Evolutionary conservation across 2,888 invertebrate genomes (phyloP), one percentile per base, ranked within the genome.

Genomic region (Digitonthophagus gazella): DNA sequence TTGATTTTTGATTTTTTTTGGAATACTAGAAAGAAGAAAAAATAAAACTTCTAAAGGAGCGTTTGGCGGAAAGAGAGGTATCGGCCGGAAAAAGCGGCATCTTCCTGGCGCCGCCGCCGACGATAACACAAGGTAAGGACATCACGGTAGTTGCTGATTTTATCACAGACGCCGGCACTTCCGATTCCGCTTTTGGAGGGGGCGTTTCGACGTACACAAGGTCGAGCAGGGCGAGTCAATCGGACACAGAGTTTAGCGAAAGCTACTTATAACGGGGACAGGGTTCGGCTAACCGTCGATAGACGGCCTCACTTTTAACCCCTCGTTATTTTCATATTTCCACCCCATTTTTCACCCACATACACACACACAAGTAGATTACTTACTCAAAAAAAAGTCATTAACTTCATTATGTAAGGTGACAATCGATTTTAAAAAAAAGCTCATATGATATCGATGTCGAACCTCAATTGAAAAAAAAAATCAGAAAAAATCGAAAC

Each of bases 241-340:
- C 94, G 72, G 93, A 94, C 84, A 89, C 93, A 80, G 94, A 95
- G 83, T 93, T 93, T 83, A 94, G 93, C 74, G 94, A 94, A 82
- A 93, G 94, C 80, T 95, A 94, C 84, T 87, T 94, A 79, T 94
- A 86, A 83, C 15, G 18, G 11, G 18, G 5, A 61, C n/a, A 4
- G 6, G 61, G 57, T 57, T 5, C 15, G 57, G 14, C 57, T 6
- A 5, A 15, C 57, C 6, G 57, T 15, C 15, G 15, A 15, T 1
- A 4, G 57, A 15, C 57, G 57, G 2, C 57, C 15, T 14, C 57
- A n/a, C n/a, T n/a, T n/a, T n/a, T n/a, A n/a, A n/a, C n/a, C n/a
- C n/a, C n/a, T n/a, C n/a, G n/a, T n/a, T n/a, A n/a, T n/a, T n/a
- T n/a, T n/a, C n/a, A n/a, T n/a, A n/a, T n/a, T n/a, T n/a, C n/a